Conservation (phyloP, 2,888 invertebrate genomes). For the Nomada hirtipes region DNA sequence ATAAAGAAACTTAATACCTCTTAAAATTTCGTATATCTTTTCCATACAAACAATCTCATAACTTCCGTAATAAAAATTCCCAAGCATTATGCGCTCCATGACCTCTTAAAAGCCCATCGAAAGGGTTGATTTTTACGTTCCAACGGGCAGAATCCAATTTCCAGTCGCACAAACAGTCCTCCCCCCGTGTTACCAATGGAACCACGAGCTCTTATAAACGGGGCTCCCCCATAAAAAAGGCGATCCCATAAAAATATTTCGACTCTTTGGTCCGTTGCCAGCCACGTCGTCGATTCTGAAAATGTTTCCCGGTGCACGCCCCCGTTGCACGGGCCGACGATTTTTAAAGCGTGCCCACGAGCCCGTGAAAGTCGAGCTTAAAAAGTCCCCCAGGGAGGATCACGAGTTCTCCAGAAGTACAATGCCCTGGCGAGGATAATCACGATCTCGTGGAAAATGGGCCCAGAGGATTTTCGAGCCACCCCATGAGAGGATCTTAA, state of each 20-base stretch:
- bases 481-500: slow-evolving; percentile 9
- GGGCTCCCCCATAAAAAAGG: slow-evolving; percentile 39
- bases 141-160: neutral
- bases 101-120: neutral
- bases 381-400: slow-evolving; percentile 47
- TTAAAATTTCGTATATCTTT: too few relatives aligned
- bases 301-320: slow-evolving; percentile 37
- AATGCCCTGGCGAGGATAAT: slow-evolving; percentile 42
- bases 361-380: slow-evolving; percentile 64
- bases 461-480: neutral
- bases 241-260: slow-evolving; percentile 55
- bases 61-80: neutral
- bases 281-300: neutral
- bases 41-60: too few relatives aligned
- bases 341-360: slow-evolving; percentile 59
- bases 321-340: slow-evolving; percentile 37
- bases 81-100: neutral
- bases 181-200: neutral
- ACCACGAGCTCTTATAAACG: slow-evolving; percentile 2
- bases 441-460: slow-evolving; percentile 22
- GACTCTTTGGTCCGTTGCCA: slow-evolving; percentile 26
- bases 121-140: slow-evolving; percentile 13
- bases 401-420: neutral
- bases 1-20: too few relatives aligned
- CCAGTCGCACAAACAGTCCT: slow-evolving; percentile 10